Evolutionary conservation across 2,113 vertebrate genomes (phyloP), one percentile per base, ranked within the genome.

Genomic region (Proterorhinus semilunaris): DNA sequence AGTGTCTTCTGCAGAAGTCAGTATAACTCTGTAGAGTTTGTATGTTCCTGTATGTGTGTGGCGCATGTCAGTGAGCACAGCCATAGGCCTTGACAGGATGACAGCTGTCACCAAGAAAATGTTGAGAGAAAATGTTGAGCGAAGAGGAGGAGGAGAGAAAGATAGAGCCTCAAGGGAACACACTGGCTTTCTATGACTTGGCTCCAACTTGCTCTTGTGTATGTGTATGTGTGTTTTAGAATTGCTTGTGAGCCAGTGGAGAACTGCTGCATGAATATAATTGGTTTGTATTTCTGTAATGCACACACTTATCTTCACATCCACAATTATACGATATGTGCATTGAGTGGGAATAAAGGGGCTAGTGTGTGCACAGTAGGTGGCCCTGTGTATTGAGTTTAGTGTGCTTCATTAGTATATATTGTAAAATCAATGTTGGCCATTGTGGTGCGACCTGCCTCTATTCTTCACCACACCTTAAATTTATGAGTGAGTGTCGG

Each of bases 81-180:
- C 82, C 79, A 88, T 72, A 61, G 83, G 83, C 79, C 81, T 44
- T 91, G 89, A 91, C 85, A 88, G 82, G 87, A 86, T 90, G 88
- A 89, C 90, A 91, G 88, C 88, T 89, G 90, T 89, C 86, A 85
- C 88, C 82, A 78, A 89, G 84, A 83, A 90, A 86, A 85, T 74
- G 72, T 10, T 58, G 83, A 82, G 77, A 78, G 83, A 73, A 66
- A n/a, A n/a, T 74, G 72, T 10, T 58, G 83, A 82, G 77, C 79
- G 83, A 73, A 66, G 75, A 72, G 72, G 83, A 82, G 74, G 81
- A 74, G 75, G 66, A 71, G 73, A 78, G 52, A 78, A 80, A 80
- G 84, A 84, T 65, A 64, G 62, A n/a, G 84, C 87, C 88, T 83
- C 85, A 15, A 76, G 87, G 86, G 87, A 83, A 78, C 81, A 72